Evolutionary conservation across 1,140 invertebrate genomes (phyloP), one percentile per base, ranked within the genome.

Genomic region (Chelonus insularis): DNA sequence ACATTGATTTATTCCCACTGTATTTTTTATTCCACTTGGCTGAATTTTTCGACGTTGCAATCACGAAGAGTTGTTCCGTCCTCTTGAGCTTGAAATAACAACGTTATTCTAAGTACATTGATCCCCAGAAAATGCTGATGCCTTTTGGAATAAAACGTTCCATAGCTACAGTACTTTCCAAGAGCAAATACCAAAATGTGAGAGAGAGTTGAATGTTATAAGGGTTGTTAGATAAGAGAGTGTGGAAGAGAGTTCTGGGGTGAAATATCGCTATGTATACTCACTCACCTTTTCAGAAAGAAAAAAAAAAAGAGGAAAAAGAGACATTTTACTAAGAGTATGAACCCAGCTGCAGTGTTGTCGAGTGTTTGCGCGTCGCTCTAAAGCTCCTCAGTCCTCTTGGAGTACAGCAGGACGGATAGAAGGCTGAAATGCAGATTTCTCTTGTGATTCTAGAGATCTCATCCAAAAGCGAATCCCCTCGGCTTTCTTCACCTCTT

Each of bases 381-480:
- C 71, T 74, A 81, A 80, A 80, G 76, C 76, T 80, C 78, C 63
- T 79, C 63, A 63, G 70, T 60, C 63, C 64, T 63, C 48, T 23
- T 57, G 64, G 58, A 68, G 70, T 65, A 66, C 63, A 66, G 20
- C 73, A 68, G 67, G 69, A 70, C 71, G 68, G 68, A 75, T 72
- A 68, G 70, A 73, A 77, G 74, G 54, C 71, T 77, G 72, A 79
- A 81, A 81, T 80, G 78, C 76, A 81, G 78, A 81, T 81, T 81
- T 74, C 50, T 60, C 23, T 32, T 61, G 51, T 12, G 59, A 62
- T 32, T 50, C 60, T 57, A 39, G 52, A 55, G 52, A 36, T 37
- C 62, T 60, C n/a, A n/a, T n/a, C 55, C 50, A 50, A 60, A 63
- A 43, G 43, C 52, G 61, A 57, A 55, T 45, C 37, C 11, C 39